Conservation (phyloP, 2,888 invertebrate species). For the Chaitophorus viminalis region DNA sequence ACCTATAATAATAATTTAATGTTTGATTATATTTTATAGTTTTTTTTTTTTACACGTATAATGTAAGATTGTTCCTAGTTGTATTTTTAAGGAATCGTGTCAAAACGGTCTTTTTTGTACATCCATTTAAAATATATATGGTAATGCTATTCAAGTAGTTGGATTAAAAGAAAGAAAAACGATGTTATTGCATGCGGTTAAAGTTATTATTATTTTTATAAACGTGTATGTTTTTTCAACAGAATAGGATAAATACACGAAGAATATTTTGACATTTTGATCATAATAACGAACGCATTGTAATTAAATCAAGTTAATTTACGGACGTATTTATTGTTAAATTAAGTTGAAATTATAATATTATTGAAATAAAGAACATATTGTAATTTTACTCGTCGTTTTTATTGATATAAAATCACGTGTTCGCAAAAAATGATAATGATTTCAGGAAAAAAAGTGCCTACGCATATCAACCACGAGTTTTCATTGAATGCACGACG, state of each 20-base stretch:
- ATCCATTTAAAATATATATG: neutral
- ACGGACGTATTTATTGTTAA: neutral
- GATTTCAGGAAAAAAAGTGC: neutral
- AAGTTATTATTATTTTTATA: neutral
- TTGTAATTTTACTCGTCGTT: neutral
- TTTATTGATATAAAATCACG: neutral
- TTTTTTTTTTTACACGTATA: neutral
- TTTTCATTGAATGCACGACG: too few relatives aligned
- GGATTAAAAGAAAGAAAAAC: neutral
- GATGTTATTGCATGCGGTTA: neutral
- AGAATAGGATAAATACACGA: neutral
- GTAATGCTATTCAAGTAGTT: neutral
- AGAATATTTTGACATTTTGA: neutral
- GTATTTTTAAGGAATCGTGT: constrained; percentile 25
- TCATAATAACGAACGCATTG: neutral
- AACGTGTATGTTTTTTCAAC: neutral
- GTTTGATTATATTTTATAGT: neutral
- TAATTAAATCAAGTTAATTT: neutral
- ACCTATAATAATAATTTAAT: neutral
- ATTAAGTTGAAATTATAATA: neutral
- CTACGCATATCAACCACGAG: too few relatives aligned
- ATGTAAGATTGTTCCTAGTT: constrained; percentile 53
- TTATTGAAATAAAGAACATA: neutral
- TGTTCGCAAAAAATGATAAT: neutral
- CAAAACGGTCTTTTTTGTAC: neutral